phyloP scores from a whole-genome alignment of 2,888 invertebrate species.

The Pasiphila rectangulata region DNA sequence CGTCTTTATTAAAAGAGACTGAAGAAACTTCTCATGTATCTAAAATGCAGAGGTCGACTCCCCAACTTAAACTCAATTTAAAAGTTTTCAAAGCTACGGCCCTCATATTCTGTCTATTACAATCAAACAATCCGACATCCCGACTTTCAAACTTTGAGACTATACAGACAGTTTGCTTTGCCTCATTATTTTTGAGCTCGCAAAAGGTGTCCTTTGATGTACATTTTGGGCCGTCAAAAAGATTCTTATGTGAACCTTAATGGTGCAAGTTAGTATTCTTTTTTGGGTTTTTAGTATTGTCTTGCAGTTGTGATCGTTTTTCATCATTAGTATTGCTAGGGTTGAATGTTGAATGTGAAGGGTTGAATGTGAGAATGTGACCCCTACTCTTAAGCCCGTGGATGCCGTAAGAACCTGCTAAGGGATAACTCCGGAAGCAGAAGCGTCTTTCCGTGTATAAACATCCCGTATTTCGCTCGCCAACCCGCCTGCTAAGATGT shows the following conservation, averaged over 20 bases:
- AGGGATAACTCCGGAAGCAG: too few relatives aligned
- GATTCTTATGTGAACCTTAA: not conserved
- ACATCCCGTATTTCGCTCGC: too few relatives aligned
- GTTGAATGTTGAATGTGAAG: too few relatives aligned
- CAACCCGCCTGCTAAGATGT: too few relatives aligned
- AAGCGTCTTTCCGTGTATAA: too few relatives aligned
- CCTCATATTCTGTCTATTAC: slow-evolving; percentile 3
- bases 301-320: too few relatives aligned
- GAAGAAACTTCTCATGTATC: slow-evolving; percentile 1
- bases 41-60: not conserved
- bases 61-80: slow-evolving; percentile 2
- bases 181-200: slow-evolving; percentile 10
- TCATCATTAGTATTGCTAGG: too few relatives aligned
- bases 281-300: not conserved
- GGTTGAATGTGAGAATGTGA: too few relatives aligned
- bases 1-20: not conserved
- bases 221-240: too few relatives aligned
- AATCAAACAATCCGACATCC: slow-evolving; percentile 7
- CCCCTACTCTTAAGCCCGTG: too few relatives aligned
- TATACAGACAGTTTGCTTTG: not conserved
- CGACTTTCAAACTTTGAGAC: slow-evolving; percentile 1
- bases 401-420: too few relatives aligned
- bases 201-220: not conserved
- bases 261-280: not conserved
- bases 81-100: not conserved